These are phyloP conservation scores for Pelochelys cantorii DNA, from an alignment of 2,797 vertebrate genomes.

Conservation along the genomic window DNA sequence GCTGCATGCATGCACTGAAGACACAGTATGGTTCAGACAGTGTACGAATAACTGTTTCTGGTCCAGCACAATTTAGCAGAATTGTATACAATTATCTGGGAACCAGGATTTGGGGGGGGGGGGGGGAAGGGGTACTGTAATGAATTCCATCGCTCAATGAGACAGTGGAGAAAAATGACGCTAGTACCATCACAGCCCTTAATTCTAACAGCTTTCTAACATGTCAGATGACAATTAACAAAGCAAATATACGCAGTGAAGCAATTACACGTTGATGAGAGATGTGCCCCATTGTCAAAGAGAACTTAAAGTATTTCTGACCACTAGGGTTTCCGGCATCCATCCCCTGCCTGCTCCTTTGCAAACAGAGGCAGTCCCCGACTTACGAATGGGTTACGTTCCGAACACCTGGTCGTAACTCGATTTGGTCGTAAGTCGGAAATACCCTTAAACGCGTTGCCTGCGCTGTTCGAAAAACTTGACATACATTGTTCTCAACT, in stretches of 20 bases:
- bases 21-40: slow-evolving; percentile 9
- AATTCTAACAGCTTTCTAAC: slow-evolving; percentile 37
- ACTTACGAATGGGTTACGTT: too few relatives aligned
- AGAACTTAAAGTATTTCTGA: slow-evolving; percentile 3
- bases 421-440: too few relatives aligned
- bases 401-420: too few relatives aligned
- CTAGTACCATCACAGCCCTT: slow-evolving; percentile 30
- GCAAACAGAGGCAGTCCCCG: background rate
- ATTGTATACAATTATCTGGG: background rate
- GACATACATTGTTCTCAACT: too few relatives aligned
- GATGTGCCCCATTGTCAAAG: slow-evolving; percentile 11
- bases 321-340: background rate
- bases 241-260: slow-evolving; percentile 37
- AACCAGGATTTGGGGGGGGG: background rate
- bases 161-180: background rate
- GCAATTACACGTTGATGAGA: slow-evolving; percentile 53
- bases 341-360: background rate
- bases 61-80: slow-evolving; percentile 27
- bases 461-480: too few relatives aligned
- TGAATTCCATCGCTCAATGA: slow-evolving; percentile 54
- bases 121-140: background rate
- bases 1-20: background rate
- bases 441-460: too few relatives aligned
- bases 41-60: background rate
- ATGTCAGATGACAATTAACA: background rate